Evolutionary conservation across 2,888 invertebrate species (phyloP), one percentile per base, ranked within the genome.

Genomic region (Malthinus flaveolus): DNA sequence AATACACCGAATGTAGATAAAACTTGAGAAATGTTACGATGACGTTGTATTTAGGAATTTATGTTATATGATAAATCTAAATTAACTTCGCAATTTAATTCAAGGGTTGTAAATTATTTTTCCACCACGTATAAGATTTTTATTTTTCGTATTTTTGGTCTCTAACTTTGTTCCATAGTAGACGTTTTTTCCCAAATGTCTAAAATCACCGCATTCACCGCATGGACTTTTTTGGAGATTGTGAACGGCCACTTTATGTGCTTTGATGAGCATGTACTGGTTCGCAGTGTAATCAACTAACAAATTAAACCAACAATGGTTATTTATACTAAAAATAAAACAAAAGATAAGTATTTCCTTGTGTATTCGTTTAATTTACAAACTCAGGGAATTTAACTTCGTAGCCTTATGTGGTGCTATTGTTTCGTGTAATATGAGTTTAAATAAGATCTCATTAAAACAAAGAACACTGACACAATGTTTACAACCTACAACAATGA

Each of bases 401-500:
- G 35, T 59, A 54, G 57, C 57, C 48, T 57, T 57, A 57, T 47
- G 49, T 47, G 51, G 45, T 37, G 37, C 56, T 45, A 59, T 59
- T 59, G 59, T 59, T 59, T 49, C 35, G 33, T 53, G 49, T 53
- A 49, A 53, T 58, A 54, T 49, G 59, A 54, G 54, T 54, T 54
- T 59, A 49, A 59, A 59, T 59, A 59, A 59, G 54, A 59, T 59
- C 54, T 59, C 59, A 54, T 47, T 54, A 50, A 47, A 54, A 59
- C 55, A 59, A 59, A 55, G 50, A 59, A 51, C 55, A 55, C 59
- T 55, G 53, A 44, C 54, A 47, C 47, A 59, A 51, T 55, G 50
- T 59, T 59, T 55, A 62, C 59, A 56, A 52, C 59, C 49, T 51
- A 46, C 59, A 59, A 62, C 62, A 62, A 59, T 59, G 59, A 54